Evolutionary conservation across 92 coral and sea anemone genomes (phyloP).

Genomic region (Plumapathes pennacea): DNA sequence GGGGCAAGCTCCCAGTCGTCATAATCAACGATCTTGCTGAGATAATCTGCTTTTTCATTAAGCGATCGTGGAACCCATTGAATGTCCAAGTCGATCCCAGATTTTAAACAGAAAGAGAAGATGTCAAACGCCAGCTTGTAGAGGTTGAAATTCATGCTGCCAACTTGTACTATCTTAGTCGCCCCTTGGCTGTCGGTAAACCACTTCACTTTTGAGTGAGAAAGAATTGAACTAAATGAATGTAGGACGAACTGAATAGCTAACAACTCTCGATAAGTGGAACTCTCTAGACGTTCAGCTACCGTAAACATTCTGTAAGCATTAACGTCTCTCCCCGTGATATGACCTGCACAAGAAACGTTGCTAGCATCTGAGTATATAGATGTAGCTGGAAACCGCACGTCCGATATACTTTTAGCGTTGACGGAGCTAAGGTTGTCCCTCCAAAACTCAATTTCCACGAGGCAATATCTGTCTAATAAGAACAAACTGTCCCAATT

Average conservation of each 20-base stretch:
- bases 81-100: slow-evolving; percentile 20
- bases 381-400: neutral
- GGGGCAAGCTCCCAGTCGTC: slow-evolving; percentile 32
- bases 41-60: slow-evolving; percentile 12
- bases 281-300: slow-evolving; percentile 24
- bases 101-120: slow-evolving; percentile 18
- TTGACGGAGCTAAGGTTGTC: slow-evolving; percentile 4
- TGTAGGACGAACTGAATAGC: slow-evolving; percentile 27
- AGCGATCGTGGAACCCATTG: slow-evolving; percentile 42
- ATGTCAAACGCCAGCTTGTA: slow-evolving; percentile 21
- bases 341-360: slow-evolving; percentile 28
- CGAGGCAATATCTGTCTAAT: slow-evolving; percentile 30
- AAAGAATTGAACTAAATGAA: slow-evolving; percentile 13
- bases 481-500: slow-evolving; percentile 22
- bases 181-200: slow-evolving; percentile 41
- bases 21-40: slow-evolving; percentile 13
- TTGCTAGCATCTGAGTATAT: slow-evolving; percentile 34
- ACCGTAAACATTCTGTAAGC: slow-evolving; percentile 33
- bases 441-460: slow-evolving; percentile 32
- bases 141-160: slow-evolving; percentile 32
- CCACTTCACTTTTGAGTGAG: slow-evolving; percentile 30
- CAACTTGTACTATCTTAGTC: slow-evolving; percentile 19
- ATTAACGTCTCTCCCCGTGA: slow-evolving; percentile 19
- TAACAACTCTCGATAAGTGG: slow-evolving; percentile 29
- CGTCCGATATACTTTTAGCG: slow-evolving; percentile 6